Evolutionary conservation across 2,113 vertebrate genomes (phyloP).

Genomic region (Acrocephalus arundinaceus): DNA sequence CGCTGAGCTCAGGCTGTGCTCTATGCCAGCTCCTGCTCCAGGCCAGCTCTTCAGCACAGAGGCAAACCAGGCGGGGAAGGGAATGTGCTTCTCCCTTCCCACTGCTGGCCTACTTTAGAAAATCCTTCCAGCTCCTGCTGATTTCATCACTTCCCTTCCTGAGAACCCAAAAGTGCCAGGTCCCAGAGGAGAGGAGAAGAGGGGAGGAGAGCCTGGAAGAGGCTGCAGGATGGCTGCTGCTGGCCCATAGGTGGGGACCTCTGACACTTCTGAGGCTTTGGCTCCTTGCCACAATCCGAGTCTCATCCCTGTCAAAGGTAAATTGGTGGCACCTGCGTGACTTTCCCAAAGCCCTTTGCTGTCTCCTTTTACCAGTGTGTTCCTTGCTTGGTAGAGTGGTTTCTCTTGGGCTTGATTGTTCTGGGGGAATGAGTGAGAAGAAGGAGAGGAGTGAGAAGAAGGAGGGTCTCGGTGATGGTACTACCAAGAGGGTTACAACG

Average conservation of each 20-base stretch:
- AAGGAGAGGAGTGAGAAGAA: neutral
- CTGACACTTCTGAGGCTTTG: neutral
- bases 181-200: neutral
- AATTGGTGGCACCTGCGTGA: neutral
- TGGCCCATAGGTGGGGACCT: neutral
- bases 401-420: neutral
- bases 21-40: neutral
- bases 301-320: neutral
- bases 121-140: neutral
- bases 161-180: neutral
- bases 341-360: neutral
- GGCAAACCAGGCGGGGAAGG: neutral
- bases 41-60: neutral
- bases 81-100: neutral
- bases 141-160: neutral
- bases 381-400: neutral
- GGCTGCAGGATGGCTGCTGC: neutral
- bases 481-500: neutral
- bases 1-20: neutral
- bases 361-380: neutral
- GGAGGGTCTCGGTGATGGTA: neutral
- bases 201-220: neutral
- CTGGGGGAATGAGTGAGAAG: neutral
- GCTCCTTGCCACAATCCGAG: neutral
- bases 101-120: neutral